Percentiles rank a stretch among this genome's conserved stretches.
Evolutionary conservation across 2,113 vertebrate species (phyloP).

Genomic region (Cygnus atratus): DNA sequence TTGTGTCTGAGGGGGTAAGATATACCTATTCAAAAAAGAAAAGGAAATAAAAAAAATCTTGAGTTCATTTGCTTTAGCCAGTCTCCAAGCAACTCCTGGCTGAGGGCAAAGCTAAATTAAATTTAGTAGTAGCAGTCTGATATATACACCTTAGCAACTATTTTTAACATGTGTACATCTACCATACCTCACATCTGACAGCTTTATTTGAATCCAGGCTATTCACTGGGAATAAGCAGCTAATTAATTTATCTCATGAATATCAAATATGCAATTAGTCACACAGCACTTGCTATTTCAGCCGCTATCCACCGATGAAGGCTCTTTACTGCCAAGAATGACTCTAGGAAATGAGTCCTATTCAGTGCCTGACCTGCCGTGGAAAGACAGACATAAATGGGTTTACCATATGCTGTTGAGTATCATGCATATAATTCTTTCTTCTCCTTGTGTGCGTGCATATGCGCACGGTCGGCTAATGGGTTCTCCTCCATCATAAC

Average conservation of each 20-base stretch:
- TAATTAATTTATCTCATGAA: conserved; percentile 65
- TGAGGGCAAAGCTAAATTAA: conserved; percentile 55
- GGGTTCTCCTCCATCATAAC: not conserved
- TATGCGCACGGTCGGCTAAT: not conserved
- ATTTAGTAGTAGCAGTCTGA: conserved; percentile 4
- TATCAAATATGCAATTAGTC: conserved; percentile 49
- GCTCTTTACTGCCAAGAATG: not conserved
- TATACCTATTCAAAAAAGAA: not conserved
- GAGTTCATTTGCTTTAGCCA: conserved; percentile 26
- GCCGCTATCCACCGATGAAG: not conserved
- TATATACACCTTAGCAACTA: conserved; percentile 4
- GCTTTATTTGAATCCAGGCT: conserved; percentile 37
- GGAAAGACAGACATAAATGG: not conserved
- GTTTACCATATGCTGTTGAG: conserved; percentile 13
- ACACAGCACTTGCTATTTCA: not conserved
- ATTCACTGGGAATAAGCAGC: conserved; percentile 38
- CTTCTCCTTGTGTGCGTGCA: not conserved
- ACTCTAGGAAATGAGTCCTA: not conserved
- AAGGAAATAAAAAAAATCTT: not conserved
- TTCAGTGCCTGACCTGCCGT: not conserved
- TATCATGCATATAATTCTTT: not conserved
- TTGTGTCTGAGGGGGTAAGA: not conserved
- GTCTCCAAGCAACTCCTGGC: conserved; percentile 32
- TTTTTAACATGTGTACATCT: conserved; percentile 25
- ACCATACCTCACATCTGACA: conserved; percentile 29